Evolutionary conservation across 2,797 vertebrate genomes (phyloP), one percentile per base, ranked within the genome.

Genomic region (Pseudochirops corinnae): DNA sequence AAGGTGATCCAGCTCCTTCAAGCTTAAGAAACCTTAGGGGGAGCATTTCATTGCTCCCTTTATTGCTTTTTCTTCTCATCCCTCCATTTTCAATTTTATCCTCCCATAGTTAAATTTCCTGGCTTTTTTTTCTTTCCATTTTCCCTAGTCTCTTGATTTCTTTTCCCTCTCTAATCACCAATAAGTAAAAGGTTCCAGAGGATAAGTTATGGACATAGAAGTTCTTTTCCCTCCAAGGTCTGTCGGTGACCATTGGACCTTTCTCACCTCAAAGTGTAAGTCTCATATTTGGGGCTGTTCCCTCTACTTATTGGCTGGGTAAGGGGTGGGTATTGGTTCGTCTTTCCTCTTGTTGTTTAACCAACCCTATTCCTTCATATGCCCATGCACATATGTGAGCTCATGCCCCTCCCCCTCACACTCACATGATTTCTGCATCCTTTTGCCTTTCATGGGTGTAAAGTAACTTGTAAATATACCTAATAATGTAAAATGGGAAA

Each of bases 401-500:
- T 52, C 52, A 52, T 52, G 7, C 7, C 52, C 52, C 52, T 52
- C 52, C 52, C 52, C 52, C 52, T 46, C 46, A 46, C 46, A 46
- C 46, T 1, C 46, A 46, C 46, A 46, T 46, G 46, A 46, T 52
- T 52, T 52, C 52, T 57, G 1, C 18, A 13, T 92, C 95, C 93
- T 92, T 93, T 91, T 96, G 87, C 94, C 94, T 98, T 98, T 98
- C 98, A 98, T 99, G 98, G 96, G 98, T 98, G 98, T 98, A 98
- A 98, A 26, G 3, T 18, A 26, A 24, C 13, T 98, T 98, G 98
- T 98, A 98, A 98, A 46, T 46, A 46, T 46, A 46, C 46, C 46
- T 46, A 99, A 99, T 99, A 99, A 99, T 99, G 98, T 98, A 95
- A 94, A 98, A 98, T 96, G 97, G 98, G 96, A 96, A 98, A 98